phyloP scores from a whole-genome alignment of 2,797 vertebrate species.

The Enteromius unitaeniatus region DNA sequence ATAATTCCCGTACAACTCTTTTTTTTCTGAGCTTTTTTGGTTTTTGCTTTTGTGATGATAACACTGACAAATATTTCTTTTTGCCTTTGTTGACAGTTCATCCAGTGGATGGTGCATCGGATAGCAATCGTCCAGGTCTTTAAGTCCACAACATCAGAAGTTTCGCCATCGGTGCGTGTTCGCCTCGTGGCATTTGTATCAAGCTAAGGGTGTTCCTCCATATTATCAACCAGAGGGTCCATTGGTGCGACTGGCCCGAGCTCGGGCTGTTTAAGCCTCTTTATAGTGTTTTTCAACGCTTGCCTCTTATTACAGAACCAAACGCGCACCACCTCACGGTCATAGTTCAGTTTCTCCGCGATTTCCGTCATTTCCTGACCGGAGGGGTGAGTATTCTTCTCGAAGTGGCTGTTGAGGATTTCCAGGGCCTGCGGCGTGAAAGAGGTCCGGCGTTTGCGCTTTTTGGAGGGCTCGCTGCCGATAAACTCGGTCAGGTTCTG shows the following conservation, averaged over 20 bases:
- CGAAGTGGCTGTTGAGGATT: slow-evolving; percentile 99
- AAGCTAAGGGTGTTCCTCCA: slow-evolving; percentile 92
- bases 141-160: slow-evolving; percentile 80
- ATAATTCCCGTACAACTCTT: slow-evolving; percentile 62
- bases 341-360: slow-evolving; percentile 99
- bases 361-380: slow-evolving; percentile 99
- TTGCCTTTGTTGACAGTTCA: slow-evolving; percentile 72
- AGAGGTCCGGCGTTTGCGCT: slow-evolving; percentile 99
- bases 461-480: slow-evolving; percentile 99
- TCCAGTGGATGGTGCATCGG: slow-evolving; percentile 70
- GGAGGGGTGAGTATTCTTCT: slow-evolving; percentile 99
- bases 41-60: slow-evolving; percentile 86
- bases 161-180: slow-evolving; percentile 61
- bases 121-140: slow-evolving; percentile 69
- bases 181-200: slow-evolving; percentile 37
- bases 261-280: slow-evolving; percentile 97
- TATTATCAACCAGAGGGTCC: slow-evolving; percentile 93
- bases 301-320: slow-evolving; percentile 99
- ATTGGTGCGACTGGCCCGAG: slow-evolving; percentile 82
- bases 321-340: slow-evolving; percentile 98
- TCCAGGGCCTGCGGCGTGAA: slow-evolving; percentile 99
- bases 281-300: slow-evolving; percentile 99
- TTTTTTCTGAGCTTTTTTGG: slow-evolving; percentile 89
- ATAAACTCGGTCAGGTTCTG: slow-evolving; percentile 99
- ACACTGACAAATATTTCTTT: slow-evolving; percentile 81